Conservation (phyloP, 2,888 invertebrate species). For the Campoletis raptor region DNA sequence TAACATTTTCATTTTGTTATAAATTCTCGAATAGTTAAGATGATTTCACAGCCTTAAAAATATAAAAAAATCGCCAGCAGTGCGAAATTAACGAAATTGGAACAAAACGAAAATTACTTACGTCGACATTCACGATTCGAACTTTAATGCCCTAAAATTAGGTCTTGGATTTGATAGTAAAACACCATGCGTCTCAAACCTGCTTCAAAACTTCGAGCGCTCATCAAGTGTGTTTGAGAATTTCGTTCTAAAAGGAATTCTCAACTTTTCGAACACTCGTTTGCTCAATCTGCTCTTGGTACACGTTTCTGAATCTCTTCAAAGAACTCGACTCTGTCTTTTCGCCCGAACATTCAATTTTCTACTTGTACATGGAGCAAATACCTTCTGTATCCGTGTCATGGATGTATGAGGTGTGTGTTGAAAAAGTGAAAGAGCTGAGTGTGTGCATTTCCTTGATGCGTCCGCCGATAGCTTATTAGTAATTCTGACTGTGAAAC, state of each 20-base stretch:
- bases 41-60: not conserved
- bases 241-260: slow-evolving; percentile 50
- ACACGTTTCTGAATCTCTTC: slow-evolving; percentile 19
- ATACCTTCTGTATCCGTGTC: not conserved
- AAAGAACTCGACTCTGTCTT: slow-evolving; percentile 38
- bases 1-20: not conserved
- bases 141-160: slow-evolving; percentile 19
- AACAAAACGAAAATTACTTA: not conserved
- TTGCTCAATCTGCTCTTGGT: slow-evolving; percentile 26
- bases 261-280: slow-evolving; percentile 41
- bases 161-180: slow-evolving; percentile 17
- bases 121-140: not conserved
- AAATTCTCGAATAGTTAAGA: not conserved
- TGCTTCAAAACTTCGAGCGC: not conserved
- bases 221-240: slow-evolving; percentile 11
- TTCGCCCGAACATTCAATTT: slow-evolving; percentile 5
- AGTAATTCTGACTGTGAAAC: slow-evolving; percentile 72
- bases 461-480: slow-evolving; percentile 61
- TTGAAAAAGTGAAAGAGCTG: slow-evolving; percentile 7
- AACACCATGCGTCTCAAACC: not conserved
- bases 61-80: not conserved
- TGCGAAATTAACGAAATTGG: not conserved
- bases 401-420: not conserved
- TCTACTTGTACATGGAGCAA: not conserved
- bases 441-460: slow-evolving; percentile 35